A percentile compares a stretch with the other conserved stretches of the same genome.
Evolutionary conservation across 1,140 invertebrate species (phyloP).

Genomic region (Marisa cornuarietis): DNA sequence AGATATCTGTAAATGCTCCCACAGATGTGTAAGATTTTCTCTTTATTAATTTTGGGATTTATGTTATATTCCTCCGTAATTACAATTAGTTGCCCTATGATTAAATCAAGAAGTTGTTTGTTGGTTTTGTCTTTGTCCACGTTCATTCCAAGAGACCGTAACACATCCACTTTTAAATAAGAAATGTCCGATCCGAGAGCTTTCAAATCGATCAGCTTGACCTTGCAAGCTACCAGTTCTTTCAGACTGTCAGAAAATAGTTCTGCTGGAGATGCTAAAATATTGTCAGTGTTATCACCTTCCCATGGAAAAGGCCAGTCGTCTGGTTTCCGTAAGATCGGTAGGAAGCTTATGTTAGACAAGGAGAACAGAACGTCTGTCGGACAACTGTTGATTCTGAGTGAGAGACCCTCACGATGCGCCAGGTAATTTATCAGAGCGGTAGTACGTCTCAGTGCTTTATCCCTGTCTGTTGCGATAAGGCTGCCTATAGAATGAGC

Average conservation of each 20-base stretch:
- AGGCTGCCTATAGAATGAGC: constrained; percentile 13
- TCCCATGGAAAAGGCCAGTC: constrained; percentile 37
- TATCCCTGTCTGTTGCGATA: background rate
- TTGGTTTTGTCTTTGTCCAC: background rate
- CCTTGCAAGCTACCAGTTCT: constrained; percentile 13
- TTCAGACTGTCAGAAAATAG: constrained; percentile 13
- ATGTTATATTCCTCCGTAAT: background rate
- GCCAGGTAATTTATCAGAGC: constrained; percentile 28
- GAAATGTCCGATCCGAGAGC: background rate
- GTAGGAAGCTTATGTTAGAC: constrained; percentile 30
- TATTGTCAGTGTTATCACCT: background rate
- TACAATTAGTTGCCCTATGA: background rate
- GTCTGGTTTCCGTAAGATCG: constrained; percentile 25
- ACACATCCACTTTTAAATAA: background rate
- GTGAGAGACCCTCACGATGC: background rate
- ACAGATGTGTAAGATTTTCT: background rate
- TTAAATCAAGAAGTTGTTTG: background rate
- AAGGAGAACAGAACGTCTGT: constrained; percentile 7
- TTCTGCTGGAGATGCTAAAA: background rate
- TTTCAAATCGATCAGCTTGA: constrained; percentile 12
- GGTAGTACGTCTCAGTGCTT: constrained; percentile 14
- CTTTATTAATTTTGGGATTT: background rate
- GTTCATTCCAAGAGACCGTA: background rate
- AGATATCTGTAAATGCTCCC: constrained; percentile 4
- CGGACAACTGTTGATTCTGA: constrained; percentile 5